These are phyloP conservation scores for Teleiodes luculella DNA, from an alignment of 2,888 invertebrate genomes.

Conservation along the genomic window DNA sequence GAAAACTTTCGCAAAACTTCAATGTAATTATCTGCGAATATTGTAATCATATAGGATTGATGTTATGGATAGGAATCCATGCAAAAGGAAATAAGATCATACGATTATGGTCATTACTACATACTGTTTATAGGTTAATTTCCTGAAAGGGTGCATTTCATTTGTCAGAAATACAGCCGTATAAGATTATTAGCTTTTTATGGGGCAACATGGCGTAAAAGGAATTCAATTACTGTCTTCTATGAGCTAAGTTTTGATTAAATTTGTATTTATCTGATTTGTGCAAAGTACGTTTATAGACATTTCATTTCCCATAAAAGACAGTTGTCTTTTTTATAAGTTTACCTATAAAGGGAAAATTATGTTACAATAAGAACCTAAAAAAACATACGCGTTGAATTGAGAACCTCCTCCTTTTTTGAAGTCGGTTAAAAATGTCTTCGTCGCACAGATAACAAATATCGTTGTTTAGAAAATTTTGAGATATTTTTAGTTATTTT, in stretches of 20 bases:
- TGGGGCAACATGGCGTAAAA: slow-evolving; percentile 41
- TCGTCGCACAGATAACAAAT: too few relatives aligned
- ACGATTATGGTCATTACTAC: slow-evolving; percentile 53
- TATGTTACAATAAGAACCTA: too few relatives aligned
- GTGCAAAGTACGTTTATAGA: neutral
- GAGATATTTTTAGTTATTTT: too few relatives aligned
- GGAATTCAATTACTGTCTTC: slow-evolving; percentile 46
- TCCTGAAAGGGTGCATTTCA: slow-evolving; percentile 64
- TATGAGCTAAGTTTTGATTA: slow-evolving; percentile 53
- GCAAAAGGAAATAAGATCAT: slow-evolving; percentile 38
- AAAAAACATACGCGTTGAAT: too few relatives aligned
- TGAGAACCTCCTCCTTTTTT: too few relatives aligned
- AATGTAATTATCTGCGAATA: too few relatives aligned
- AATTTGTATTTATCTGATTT: slow-evolving; percentile 29
- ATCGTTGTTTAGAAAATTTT: too few relatives aligned
- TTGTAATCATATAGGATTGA: too few relatives aligned
- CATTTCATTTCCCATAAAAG: neutral
- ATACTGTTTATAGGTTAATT: slow-evolving; percentile 68
- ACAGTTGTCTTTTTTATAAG: neutral
- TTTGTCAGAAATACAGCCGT: slow-evolving; percentile 41
- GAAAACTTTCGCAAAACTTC: too few relatives aligned
- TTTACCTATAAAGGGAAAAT: too few relatives aligned
- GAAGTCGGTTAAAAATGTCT: too few relatives aligned
- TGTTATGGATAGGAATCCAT: too few relatives aligned
- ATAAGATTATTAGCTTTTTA: slow-evolving; percentile 55